Evolutionary conservation across 2,797 vertebrate genomes (phyloP), one percentile per base, ranked within the genome.

Genomic region (Chromobotia macracanthus): DNA sequence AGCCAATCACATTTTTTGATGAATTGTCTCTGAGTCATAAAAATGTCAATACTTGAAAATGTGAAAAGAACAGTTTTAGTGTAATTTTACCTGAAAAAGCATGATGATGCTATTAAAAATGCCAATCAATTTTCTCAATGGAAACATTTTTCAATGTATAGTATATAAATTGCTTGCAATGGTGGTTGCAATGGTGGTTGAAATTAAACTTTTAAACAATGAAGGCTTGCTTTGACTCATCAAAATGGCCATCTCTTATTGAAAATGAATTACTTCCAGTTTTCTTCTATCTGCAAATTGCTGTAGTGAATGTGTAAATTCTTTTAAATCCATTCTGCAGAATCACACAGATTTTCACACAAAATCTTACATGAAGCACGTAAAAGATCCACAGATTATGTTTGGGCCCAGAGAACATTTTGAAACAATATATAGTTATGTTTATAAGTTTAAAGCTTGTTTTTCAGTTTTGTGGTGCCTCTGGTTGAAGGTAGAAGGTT

Each of bases 401-500:
- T 21, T 58, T 11, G 19, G 25, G 23, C 16, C 8, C 3, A 10
- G 16, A 35, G 56, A 3, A 11, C 18, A 2, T 5, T 56, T 9
- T 38, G 6, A 38, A 38, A 38, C 35, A 7, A 6, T 6, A 38
- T 9, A 28, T 12, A 48, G 35, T 11, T 51, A 19, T 53, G 46
- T 46, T 13, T 53, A 1, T 38, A 38, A 7, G 35, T 38, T 38
- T 38, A 38, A 38, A 38, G 6, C 31, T 31, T 66, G 60, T 64
- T 15, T 61, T 13, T 31, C 25, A 13, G 64, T 41, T 15, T 8
- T 44, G n/a, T 41, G 56, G 56, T 71, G 58, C 5, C 77, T 75
- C 64, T 71, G 86, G 87, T 87, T 82, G 55, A 81, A 81, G 83
- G 83, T 77, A 75, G 67, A 68, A 67, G 84, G 87, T 81, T 86